phyloP scores from a whole-genome alignment of 2,113 vertebrate genomes.

The Promerops cafer region DNA sequence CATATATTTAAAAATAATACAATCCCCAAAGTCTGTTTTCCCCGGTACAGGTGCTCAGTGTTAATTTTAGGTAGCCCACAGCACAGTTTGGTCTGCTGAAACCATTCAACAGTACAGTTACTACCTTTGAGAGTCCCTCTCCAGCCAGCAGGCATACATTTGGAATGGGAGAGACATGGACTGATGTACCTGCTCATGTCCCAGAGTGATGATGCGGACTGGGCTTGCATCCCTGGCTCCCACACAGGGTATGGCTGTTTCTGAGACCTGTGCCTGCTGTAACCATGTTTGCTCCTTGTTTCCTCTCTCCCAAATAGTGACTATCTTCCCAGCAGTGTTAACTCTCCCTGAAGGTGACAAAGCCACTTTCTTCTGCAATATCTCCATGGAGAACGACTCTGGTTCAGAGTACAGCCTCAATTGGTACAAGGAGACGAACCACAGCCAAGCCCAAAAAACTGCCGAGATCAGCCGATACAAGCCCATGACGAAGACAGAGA shows the following conservation, averaged over 20 bases:
- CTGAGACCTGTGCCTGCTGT: not conserved
- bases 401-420: not conserved
- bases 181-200: not conserved
- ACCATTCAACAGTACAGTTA: not conserved
- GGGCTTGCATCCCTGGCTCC: not conserved
- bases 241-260: not conserved
- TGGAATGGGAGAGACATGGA: not conserved
- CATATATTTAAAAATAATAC: not conserved
- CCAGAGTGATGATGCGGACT: not conserved
- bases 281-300: not conserved
- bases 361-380: conserved; percentile 58
- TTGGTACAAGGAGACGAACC: conserved; percentile 28
- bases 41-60: not conserved
- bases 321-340: not conserved
- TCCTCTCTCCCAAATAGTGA: conserved; percentile 24
- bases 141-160: not conserved
- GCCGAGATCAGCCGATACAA: not conserved
- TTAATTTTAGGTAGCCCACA: not conserved
- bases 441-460: not conserved
- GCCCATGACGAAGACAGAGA: accelerated
- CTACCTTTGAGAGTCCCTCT: not conserved
- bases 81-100: not conserved
- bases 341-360: not conserved
- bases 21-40: not conserved
- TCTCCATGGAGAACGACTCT: not conserved